Percentiles rank a stretch among this genome's conserved stretches.
These are phyloP conservation scores for Cardiocondyla obscurior DNA, from an alignment of 1,140 invertebrate species.

Conservation along the genomic window DNA sequence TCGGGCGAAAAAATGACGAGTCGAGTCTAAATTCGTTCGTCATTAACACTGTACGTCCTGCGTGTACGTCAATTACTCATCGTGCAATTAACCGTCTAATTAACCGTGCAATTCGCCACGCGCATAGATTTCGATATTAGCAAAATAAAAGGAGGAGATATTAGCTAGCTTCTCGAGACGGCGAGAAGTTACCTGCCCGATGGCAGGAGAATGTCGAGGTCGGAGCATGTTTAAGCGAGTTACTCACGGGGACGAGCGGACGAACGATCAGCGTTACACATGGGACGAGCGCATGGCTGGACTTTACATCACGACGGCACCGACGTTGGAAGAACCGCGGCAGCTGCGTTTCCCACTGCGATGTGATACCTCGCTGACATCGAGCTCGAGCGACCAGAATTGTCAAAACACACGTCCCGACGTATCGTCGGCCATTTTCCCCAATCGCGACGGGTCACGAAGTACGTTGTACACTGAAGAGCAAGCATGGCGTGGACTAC, in stretches of 20 bases:
- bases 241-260: slow-evolving; percentile 17
- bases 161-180: slow-evolving; percentile 23
- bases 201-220: slow-evolving; percentile 45
- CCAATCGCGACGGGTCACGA: slow-evolving; percentile 30
- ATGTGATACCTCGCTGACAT: slow-evolving; percentile 16
- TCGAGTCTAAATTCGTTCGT: too few species aligned
- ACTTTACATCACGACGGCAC: slow-evolving; percentile 13
- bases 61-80: slow-evolving; percentile 18
- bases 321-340: neutral
- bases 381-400: slow-evolving; percentile 51
- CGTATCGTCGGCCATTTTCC: slow-evolving; percentile 69
- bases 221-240: slow-evolving; percentile 59
- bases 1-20: neutral
- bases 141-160: slow-evolving; percentile 7
- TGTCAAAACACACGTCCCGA: slow-evolving; percentile 71
- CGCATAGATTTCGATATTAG: neutral
- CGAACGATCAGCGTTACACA: neutral
- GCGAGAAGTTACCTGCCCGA: slow-evolving; percentile 51
- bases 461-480: neutral
- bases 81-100: too few species aligned
- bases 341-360: slow-evolving; percentile 25
- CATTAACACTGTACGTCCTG: too few species aligned
- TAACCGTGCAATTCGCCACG: neutral
- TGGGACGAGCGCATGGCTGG: neutral
- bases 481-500: slow-evolving; percentile 12